Evolutionary conservation across 2,797 vertebrate species (phyloP), one percentile per base, ranked within the genome.

Genomic region (Melanogrammus aeglefinus): DNA sequence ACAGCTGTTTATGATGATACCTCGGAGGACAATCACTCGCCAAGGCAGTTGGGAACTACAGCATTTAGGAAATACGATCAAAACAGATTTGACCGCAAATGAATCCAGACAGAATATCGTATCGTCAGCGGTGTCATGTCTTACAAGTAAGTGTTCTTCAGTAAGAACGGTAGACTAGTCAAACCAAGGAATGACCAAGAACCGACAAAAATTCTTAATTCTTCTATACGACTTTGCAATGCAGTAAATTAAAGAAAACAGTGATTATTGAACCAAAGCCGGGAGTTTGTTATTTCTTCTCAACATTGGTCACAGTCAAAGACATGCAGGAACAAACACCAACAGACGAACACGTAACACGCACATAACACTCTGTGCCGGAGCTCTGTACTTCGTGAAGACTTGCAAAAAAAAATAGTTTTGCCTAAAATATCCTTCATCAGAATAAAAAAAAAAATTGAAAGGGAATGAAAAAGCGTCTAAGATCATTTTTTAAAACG

Each of bases 1-100:
- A 69, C 63, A 69, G 24, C 10, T 27, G 63, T 9, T 69, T 69
- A 69, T 27, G 57, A 51, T 51, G 47, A 51, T 51, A 51, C 21
- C 57, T 63, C 7, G 4, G 29, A 69, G 12, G 24, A 13, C 24
- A 27, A 27, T 27, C n/a, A 69, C 24, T 69, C 63, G 9, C 63
- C 63, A 69, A 69, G 63, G 63, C 63, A 27, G 63, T 63, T 63
- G 57, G 57, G 57, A 63, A 69, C 7, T 69, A 27, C 63, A 69
- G 63, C 63, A 27, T 69, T 69, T 12, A 13, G 63, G 63, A 69
- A 69, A 69, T 27, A 27, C 3, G n/a, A 69, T 69, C 63, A n/a
- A 8, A 63, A 63, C 21, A 12, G 24, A 69, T 27, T 27, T 27
- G 63, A n/a, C 57, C 57, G 24, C 21, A 63, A n/a, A 8, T 51